Evolutionary conservation across 2,888 invertebrate genomes (phyloP).

Genomic region (Idaea aversata): DNA sequence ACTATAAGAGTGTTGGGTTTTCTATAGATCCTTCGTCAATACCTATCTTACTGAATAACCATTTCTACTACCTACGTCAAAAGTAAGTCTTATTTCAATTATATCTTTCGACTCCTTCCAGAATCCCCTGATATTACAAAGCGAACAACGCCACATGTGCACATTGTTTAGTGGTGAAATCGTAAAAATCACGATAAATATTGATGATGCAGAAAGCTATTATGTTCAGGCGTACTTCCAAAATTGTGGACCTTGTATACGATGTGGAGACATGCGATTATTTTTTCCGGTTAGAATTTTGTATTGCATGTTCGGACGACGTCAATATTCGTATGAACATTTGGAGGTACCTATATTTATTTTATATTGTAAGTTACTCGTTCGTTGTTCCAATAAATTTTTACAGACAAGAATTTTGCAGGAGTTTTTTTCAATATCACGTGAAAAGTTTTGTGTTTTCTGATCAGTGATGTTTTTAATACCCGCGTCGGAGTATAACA

Average conservation of each 20-base stretch:
- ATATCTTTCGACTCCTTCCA: conserved; percentile 22
- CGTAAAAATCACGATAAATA: conserved; percentile 73
- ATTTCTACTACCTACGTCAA: too few species aligned
- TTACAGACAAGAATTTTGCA: neutral
- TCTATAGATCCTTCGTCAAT: too few species aligned
- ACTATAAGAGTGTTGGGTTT: too few species aligned
- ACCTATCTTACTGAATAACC: too few species aligned
- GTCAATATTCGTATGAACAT: conserved; percentile 1
- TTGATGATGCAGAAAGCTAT: conserved; percentile 72
- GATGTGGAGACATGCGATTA: conserved; percentile 69
- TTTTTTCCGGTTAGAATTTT: conserved; percentile 47
- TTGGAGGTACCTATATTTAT: neutral
- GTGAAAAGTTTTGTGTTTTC: neutral
- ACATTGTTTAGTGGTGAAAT: conserved; percentile 57
- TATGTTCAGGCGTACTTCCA: conserved; percentile 67
- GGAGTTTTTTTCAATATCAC: neutral
- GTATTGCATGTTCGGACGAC: conserved; percentile 3
- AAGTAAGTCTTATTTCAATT: neutral
- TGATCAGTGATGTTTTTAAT: neutral
- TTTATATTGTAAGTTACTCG: conserved; percentile 1
- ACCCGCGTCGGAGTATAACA: neutral
- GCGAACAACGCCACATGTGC: conserved; percentile 48
- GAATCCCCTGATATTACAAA: conserved; percentile 41
- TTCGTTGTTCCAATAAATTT: neutral
- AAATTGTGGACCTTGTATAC: conserved; percentile 69